phyloP scores from a whole-genome alignment of 2,888 invertebrate species.

The Drosophila pegasa region DNA sequence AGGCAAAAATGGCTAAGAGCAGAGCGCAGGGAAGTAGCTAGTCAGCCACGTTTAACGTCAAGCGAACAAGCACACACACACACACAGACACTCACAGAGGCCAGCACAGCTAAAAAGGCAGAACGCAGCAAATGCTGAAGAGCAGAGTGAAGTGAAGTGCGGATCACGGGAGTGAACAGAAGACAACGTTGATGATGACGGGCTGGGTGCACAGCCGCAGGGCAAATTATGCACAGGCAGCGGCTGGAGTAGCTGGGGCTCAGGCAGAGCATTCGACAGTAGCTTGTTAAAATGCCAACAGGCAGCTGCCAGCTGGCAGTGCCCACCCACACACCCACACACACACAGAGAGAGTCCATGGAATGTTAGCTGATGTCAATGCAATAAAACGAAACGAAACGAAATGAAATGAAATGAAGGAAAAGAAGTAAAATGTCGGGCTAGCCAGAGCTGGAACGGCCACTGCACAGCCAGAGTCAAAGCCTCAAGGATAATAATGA shows the following conservation, averaged over 20 bases:
- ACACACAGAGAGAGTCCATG: constrained; percentile 9
- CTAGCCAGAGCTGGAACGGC: constrained; percentile 15
- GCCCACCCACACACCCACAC: constrained; percentile 5
- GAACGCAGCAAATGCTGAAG: constrained; percentile 50
- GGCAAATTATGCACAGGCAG: constrained; percentile 56
- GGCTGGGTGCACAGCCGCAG: constrained; percentile 46
- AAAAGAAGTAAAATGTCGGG: constrained; percentile 64
- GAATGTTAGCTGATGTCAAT: constrained; percentile 69
- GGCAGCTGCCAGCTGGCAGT: constrained; percentile 21
- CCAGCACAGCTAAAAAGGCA: constrained; percentile 41
- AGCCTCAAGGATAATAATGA: constrained; percentile 66
- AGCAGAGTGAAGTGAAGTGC: constrained; percentile 38
- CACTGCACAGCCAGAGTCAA: constrained; percentile 14
- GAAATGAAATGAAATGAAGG: constrained; percentile 71
- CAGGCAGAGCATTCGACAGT: constrained; percentile 65
- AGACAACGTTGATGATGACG: constrained; percentile 41
- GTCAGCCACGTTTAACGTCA: constrained; percentile 65
- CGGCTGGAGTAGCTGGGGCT: constrained; percentile 13
- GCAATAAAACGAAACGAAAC: constrained; percentile 65
- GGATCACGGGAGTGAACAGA: constrained; percentile 13
- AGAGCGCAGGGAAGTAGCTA: constrained; percentile 43
- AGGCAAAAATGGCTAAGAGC: constrained; percentile 41
- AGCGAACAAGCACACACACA: constrained; percentile 45
- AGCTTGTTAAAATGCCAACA: constrained; percentile 79
- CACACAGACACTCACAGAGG: constrained; percentile 29